Evolutionary conservation across 2,113 vertebrate species (phyloP), one percentile per base, ranked within the genome.

Genomic region (Onychorhynchus coronatus): DNA sequence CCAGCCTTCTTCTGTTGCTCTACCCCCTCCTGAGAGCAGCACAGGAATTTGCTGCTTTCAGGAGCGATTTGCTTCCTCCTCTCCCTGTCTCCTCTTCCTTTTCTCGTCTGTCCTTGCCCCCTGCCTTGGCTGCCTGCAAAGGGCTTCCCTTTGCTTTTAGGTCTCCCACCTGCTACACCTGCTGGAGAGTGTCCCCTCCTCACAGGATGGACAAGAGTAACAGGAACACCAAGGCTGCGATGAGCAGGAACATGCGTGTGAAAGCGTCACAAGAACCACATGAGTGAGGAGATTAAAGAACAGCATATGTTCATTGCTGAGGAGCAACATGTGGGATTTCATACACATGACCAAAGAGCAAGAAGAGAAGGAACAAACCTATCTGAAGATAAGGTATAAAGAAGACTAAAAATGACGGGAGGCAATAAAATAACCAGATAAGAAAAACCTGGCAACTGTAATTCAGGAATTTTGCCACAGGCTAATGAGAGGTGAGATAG

Each of bases 381-480:
- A 49, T 61, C 72, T 49, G 76, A 76, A 92, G 89, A 50, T 55
- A 82, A 96, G 37, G 50, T 42, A 53, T 18, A 78, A 91, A 89
- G 50, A 82, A 35, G 47, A 82, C n/a, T 42, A 73, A 74, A 87
- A 78, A 30, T 2, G 7, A 77, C 46, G 66, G 42, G 42, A 95
- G 47, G 61, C 85, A 93, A 90, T 67, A 73, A 92, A 91, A 92
- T 37, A 85, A 56, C 18, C 41, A 73, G 91, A 49, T 84, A 88
- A 92, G 59, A 76, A 91, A 80, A 95, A 58, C 83, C 72, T 73
- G 76, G 95, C 89, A 92, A 91, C 86, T 41, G 31, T 80, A 80
- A 91, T 44, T 86, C 63, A 92, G 84, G 89, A 95, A 94, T 96
- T 94, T 87, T 91, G 76, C 84, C 72, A 41, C 23, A 23, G 71